Base-by-base conservation (phyloP, 2,113 vertebrate genomes). In the Esox niger region DNA sequence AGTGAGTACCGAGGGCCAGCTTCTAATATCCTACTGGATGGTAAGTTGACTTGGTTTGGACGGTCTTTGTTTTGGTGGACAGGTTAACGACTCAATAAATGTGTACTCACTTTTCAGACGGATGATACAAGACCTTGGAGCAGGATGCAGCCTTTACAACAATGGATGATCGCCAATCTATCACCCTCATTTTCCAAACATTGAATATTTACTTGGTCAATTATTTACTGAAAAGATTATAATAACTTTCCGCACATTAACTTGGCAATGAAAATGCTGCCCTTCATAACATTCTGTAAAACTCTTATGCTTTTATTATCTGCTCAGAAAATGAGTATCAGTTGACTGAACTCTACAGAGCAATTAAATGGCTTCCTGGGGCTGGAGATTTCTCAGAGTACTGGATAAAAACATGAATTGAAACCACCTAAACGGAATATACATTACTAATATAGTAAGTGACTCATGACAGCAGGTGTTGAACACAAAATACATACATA, bases 1-100 rank as follows among this genome's bases (percentile, higher is more conserved):
- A 81, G 68, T 85, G 62, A 64, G 1, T 61, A 25, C 33, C 78
- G 35, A 15, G 73, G 10, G 58, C 25, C 29, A 59, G 71, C 73
- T 57, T 49, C 27, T 26, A 0, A 20, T 75, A 23, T 84, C 35
- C 85, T 38, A 35, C 1, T 0, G 29, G 7, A 20, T 49, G 65
- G 79, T 84, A n/a, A 20, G 66, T 75, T 7, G 4, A 55, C 32
- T 13, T 15, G 1, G 15, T 1, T 15, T 43, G 15, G 13, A 43
- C 38, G 17, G 13, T 43, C 13, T 43, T 43, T 43, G 38, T 43
- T 43, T 43, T 15, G 17, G 38, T 15, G 17, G 17, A 43, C 38
- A 15, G 3, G 38, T 43, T 43, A 4, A 17, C 38, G 17, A 43
- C 38, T 17, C 38, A 1, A 17, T 43, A 15, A 15, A 15, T 2